These are phyloP conservation scores for Cettia cetti DNA, from an alignment of 2,113 vertebrate species.

Conservation along the genomic window DNA sequence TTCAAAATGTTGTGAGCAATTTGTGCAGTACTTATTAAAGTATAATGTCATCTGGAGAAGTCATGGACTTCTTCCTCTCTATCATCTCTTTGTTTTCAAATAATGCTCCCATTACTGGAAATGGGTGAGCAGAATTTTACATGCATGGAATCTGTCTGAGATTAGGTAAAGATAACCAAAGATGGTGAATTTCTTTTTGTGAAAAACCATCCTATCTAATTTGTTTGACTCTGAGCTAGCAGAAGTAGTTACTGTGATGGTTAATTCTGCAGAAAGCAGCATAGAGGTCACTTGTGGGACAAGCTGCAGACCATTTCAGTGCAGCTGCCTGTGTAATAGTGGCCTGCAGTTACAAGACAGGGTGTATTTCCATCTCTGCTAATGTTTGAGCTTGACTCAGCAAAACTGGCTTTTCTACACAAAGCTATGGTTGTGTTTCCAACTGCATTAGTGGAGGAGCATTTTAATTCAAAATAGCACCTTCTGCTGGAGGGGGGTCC, in stretches of 20 bases:
- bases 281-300: slow-evolving; percentile 24
- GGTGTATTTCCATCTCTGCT: not conserved
- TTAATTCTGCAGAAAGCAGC: not conserved
- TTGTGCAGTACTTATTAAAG: not conserved
- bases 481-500: not conserved
- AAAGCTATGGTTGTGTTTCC: not conserved
- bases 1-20: slow-evolving; percentile 25
- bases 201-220: not conserved
- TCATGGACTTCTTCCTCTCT: not conserved
- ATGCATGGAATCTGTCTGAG: not conserved
- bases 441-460: not conserved
- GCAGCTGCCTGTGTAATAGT: slow-evolving; percentile 24
- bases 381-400: not conserved
- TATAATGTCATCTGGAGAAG: slow-evolving; percentile 1
- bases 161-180: not conserved
- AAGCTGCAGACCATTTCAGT: not conserved
- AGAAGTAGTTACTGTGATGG: not conserved
- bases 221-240: not conserved
- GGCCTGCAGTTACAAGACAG: not conserved
- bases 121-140: not conserved
- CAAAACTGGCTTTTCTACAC: not conserved
- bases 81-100: not conserved
- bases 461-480: not conserved
- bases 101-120: not conserved
- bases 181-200: not conserved